These are phyloP conservation scores for Lithophane socia DNA, from an alignment of 2,888 invertebrate species.

Conservation along the genomic window DNA sequence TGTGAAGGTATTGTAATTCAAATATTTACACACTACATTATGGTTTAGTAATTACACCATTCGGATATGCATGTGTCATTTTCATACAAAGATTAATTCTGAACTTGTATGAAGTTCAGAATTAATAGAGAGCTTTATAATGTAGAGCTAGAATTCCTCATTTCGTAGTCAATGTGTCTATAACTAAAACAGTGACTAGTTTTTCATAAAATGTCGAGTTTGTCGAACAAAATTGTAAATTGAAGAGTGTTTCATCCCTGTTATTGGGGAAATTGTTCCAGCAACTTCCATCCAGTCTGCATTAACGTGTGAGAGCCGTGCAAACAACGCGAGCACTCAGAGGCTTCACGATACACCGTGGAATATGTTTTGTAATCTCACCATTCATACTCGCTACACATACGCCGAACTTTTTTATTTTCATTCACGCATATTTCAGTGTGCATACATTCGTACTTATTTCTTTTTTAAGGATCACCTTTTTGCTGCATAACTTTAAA, in stretches of 20 bases:
- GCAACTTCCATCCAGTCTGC: slow-evolving; percentile 42
- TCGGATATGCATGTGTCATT: background rate
- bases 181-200: slow-evolving; percentile 17
- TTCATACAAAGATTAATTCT: background rate
- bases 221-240: slow-evolving; percentile 2
- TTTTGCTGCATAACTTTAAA: slow-evolving; percentile 9
- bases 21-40: slow-evolving; percentile 12
- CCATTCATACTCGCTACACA: slow-evolving; percentile 29
- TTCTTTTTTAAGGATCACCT: background rate
- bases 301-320: slow-evolving; percentile 58
- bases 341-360: slow-evolving; percentile 26
- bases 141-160: background rate
- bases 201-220: background rate
- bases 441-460: too few species aligned
- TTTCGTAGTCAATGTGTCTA: background rate
- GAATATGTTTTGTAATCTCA: slow-evolving; percentile 49
- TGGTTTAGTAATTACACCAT: slow-evolving; percentile 5
- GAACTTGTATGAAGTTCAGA: too few species aligned
- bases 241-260: slow-evolving; percentile 17
- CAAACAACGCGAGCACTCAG: slow-evolving; percentile 55
- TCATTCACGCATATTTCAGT: slow-evolving; percentile 6
- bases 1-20: slow-evolving; percentile 72
- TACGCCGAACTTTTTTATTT: slow-evolving; percentile 18
- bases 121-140: too few species aligned
- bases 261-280: slow-evolving; percentile 40